phyloP scores from a whole-genome alignment of 2,113 vertebrate species.

The Cephalopholis sonnerati region DNA sequence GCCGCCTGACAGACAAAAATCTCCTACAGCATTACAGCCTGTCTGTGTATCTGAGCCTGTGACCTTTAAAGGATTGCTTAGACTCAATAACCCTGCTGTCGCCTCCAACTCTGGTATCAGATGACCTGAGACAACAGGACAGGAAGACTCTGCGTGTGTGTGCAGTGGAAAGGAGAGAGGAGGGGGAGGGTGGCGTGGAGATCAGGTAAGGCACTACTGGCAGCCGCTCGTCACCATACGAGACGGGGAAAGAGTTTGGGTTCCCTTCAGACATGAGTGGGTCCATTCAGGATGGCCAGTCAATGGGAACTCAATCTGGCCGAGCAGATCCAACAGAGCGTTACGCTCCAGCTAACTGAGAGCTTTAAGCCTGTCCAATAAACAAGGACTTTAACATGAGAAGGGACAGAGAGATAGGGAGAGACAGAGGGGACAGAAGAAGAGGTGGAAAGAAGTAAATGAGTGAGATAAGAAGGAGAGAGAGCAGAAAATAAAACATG shows the following conservation, averaged over 20 bases:
- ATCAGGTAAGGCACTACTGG: slow-evolving; percentile 77
- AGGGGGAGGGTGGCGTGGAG: slow-evolving; percentile 63
- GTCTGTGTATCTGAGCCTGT: slow-evolving; percentile 73
- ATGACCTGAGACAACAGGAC: slow-evolving; percentile 84
- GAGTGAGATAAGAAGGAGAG: slow-evolving; percentile 24
- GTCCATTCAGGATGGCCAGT: slow-evolving; percentile 84
- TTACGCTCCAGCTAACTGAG: slow-evolving; percentile 70
- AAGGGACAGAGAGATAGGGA: slow-evolving; percentile 22
- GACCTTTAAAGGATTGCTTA: slow-evolving; percentile 84
- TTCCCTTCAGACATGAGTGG: slow-evolving; percentile 85
- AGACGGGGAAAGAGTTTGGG: slow-evolving; percentile 76
- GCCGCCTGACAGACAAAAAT: slow-evolving; percentile 41
- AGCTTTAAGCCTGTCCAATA: slow-evolving; percentile 80
- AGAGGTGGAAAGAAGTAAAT: slow-evolving; percentile 31
- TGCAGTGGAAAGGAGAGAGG: slow-evolving; percentile 17
- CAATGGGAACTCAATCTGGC: slow-evolving; percentile 86
- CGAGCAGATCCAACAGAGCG: slow-evolving; percentile 67
- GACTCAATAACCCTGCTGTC: slow-evolving; percentile 79
- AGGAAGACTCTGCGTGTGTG: slow-evolving; percentile 46
- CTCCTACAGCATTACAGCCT: slow-evolving; percentile 18
- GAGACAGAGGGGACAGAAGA: slow-evolving; percentile 11
- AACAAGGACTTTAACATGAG: slow-evolving; percentile 80
- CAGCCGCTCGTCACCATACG: slow-evolving; percentile 74
- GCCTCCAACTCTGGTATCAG: slow-evolving; percentile 79
- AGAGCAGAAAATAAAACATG: slow-evolving; percentile 31